Base-by-base conservation (phyloP, 1,140 invertebrate species). In the Tetramorium alpestre region DNA sequence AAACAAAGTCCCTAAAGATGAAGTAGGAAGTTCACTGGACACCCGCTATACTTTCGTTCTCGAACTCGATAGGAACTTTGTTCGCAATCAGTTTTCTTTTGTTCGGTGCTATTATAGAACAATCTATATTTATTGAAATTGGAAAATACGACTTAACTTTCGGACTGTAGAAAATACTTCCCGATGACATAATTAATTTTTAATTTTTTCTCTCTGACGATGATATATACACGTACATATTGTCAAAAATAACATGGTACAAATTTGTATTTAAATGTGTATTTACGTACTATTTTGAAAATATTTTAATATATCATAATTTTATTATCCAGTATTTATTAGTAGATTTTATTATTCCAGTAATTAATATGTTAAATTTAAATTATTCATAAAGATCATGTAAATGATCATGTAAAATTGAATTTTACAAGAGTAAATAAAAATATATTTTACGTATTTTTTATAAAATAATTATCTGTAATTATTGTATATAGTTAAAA, bases 1-100 rank as follows among this genome's bases (percentile, higher is more conserved):
- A 87, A 91, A 92, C 85, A 92, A 91, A 92, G 85, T 87, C 84
- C 41, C 84, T 73, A 65, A 88, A 76, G 87, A 89, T 89, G 85
- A 89, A 92, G 88, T 87, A 87, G 41, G 60, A 86, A 89, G 86
- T 89, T 91, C 75, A 56, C 67, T 54, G 81, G 70, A 86, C 89
- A 73, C 54, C n/a, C 33, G 69, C 87, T 84, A 87, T 90, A 85
- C 77, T 80, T 85, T 70, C 38, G 33, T 38, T 62, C 41, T 70
- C 25, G 41, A 72, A 64, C 44, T 60, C 16, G 49, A 73, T 72
- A 51, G 13, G 18, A 87, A 87, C 77, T 84, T 70, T 70, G 38
- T 56, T 56, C 49, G 25, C 8, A 33, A 64, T 54, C 38, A 22
- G 67, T 67, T 56, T 72, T 28, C 60, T 73, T 85, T 78, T 33